Base-by-base conservation (phyloP, 2,113 vertebrate genomes). In the Gasterosteus nipponicus region DNA sequence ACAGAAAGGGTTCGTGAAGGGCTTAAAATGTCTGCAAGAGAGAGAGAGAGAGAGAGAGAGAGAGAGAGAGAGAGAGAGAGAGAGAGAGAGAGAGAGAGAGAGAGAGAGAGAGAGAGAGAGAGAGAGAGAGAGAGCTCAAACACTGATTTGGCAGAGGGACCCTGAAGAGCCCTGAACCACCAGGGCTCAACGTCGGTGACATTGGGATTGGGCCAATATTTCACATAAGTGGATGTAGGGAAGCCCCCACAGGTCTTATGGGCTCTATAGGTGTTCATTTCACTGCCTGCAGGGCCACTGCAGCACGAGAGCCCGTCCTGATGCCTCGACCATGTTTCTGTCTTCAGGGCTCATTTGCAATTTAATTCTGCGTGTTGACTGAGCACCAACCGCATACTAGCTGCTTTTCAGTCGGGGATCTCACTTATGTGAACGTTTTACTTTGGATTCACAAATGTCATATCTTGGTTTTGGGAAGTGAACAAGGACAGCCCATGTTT, bases 191-290 rank as follows among this genome's bases (percentile, higher is more conserved):
- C 16, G 16, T 47, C 46, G 2, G 46, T 47, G 46, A 47, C 15
- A 47, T 47, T 47, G 16, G 46, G 16, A 47, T 47, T 47, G 15
- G 16, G 46, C 16, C 46, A 56, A 46, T 49, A 59, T 47, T 56
- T 78, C 49, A 11, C n/a, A 53, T 22, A 58, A 56, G 69, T 60
- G 38, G 74, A 83, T 86, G 76, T 88, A 70, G 89, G 86, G 63
- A 86, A 90, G 75, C 69, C 90, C 86, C 74, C 82, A 60, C 56
- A 67, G 76, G 83, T 82, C 76, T 29, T 56, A 67, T 77, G 73
- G 69, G 39, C 59, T 84, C 81, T 78, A 84, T 86, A 89, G 78
- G 59, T 85, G 78, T 87, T 73, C 78, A 73, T 26, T 22, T 5
- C 14, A 69, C 49, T 72, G 77, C 77, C 70, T 81, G 58, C 58